These are phyloP conservation scores for Malaclemys terrapin DNA, from an alignment of 2,113 vertebrate genomes.

Conservation along the genomic window DNA sequence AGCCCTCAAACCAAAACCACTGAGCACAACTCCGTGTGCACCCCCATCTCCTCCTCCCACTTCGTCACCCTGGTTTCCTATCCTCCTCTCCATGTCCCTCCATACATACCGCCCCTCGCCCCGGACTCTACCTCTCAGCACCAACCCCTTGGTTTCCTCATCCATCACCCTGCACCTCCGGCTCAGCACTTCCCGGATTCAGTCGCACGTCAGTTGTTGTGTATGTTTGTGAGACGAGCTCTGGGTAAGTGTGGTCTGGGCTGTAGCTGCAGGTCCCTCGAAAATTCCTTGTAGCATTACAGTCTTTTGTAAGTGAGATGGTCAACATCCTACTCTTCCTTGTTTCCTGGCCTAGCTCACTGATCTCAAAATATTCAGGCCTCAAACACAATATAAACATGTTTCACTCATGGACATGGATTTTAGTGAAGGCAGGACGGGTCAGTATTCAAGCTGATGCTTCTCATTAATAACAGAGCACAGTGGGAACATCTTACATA, in stretches of 20 bases:
- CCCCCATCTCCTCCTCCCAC: neutral
- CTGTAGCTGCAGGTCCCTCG: neutral
- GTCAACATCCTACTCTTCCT: neutral
- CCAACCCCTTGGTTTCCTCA: neutral
- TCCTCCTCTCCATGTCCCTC: neutral
- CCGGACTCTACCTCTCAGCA: neutral
- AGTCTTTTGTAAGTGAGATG: neutral
- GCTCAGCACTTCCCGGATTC: neutral
- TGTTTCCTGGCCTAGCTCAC: neutral
- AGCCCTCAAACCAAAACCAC: neutral
- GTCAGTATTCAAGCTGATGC: neutral
- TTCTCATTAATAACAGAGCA: neutral
- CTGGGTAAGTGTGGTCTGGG: rapidly evolving
- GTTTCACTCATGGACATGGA: neutral
- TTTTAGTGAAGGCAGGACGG: neutral
- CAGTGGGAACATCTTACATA: neutral
- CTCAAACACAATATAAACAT: neutral
- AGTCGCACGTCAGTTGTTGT: rapidly evolving
- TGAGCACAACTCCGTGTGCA: neutral
- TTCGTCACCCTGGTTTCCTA: neutral
- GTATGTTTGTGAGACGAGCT: neutral
- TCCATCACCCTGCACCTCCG: rapidly evolving
- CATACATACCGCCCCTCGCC: neutral
- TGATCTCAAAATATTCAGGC: neutral
- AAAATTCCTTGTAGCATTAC: neutral